Evolutionary conservation across 2,888 invertebrate species (phyloP), one percentile per base, ranked within the genome.

Genomic region (Diachrysia chrysitis): DNA sequence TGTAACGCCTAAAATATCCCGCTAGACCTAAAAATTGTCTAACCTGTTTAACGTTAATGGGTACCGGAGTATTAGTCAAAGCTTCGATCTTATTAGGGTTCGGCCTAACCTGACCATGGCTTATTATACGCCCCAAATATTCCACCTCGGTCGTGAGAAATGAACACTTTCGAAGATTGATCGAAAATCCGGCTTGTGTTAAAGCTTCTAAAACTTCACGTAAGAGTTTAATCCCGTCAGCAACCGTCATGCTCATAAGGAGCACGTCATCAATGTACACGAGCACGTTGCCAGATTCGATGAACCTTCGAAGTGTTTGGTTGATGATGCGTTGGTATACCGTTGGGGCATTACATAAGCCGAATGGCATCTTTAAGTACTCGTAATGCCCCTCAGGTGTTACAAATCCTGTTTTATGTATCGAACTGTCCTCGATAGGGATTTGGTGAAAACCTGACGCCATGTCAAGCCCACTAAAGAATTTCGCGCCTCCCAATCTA

Each of bases 1-100:
- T 79, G 17, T 73, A 83, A 0, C 73, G 62, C 0, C 83, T 37
- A 55, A 83, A 82, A 42, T 83, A 83, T 0, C 82, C 78, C 0
- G 83, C 80, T 0, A 81, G 58, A 0, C 81, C 81, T 0, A 76
- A 19, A 17, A 83, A 69, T 23, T 84, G 83, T 0, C 83, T 35
- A 0, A 82, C 76, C 54, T 84, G 77, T 21, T 74, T 82, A 0
- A 82, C 80, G n/a, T 73, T 82, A 16, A 0, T 60, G 0, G 84
- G 82, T 9, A 48, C 9, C 0, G 1, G 12, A 57, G 17, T 21
- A 42, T 21, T 42, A 16, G 2, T 2, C 4, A 66, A 29, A 0
- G 66, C 66, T 17, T 53, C 37, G 0, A 66, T 21, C 6, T 66
- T 66, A 0, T 9, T n/a, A 0, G 62, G 23, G 29, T 35, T 66